Conservation (phyloP, 2,797 vertebrate genomes). For the Oryzias dopingdopingensis region DNA sequence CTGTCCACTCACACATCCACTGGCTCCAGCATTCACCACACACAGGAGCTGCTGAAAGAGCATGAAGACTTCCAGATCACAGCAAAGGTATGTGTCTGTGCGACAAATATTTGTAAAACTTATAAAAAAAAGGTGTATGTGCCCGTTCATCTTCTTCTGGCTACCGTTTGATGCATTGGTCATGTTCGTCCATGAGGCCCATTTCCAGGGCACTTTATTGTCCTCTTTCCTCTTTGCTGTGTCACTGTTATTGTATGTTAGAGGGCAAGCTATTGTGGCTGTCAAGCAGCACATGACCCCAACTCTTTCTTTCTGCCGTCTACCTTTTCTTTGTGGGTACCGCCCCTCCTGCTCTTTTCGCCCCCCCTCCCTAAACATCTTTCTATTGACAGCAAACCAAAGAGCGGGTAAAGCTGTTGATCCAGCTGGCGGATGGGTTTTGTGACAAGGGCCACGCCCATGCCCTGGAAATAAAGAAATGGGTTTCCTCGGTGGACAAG, state of each 20-base stretch:
- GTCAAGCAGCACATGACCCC: constrained; percentile 55
- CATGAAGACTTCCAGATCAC: constrained; percentile 99
- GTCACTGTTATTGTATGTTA: constrained; percentile 71
- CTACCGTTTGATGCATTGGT: constrained; percentile 3
- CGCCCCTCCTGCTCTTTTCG: constrained; percentile 34
- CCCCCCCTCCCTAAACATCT: constrained; percentile 46
- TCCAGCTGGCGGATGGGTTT: constrained; percentile 99
- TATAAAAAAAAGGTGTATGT: background rate
- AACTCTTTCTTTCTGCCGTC: constrained; percentile 48
- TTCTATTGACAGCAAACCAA: constrained; percentile 93
- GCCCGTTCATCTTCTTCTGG: constrained; percentile 1
- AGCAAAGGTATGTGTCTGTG: constrained; percentile 82
- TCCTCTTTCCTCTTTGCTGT: constrained; percentile 63
- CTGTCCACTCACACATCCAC: constrained; percentile 97
- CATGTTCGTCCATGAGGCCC: constrained; percentile 62
- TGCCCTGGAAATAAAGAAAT: constrained; percentile 98
- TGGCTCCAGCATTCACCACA: constrained; percentile 95
- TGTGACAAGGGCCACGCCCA: constrained; percentile 99
- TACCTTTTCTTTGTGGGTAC: constrained; percentile 42
- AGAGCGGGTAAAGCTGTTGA: constrained; percentile 99
- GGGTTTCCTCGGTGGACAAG: constrained; percentile 97
- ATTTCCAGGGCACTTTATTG: constrained; percentile 59
- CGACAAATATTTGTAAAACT: background rate
- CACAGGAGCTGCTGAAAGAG: constrained; percentile 94
- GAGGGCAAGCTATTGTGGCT: constrained; percentile 60